Evolutionary conservation across 2,888 invertebrate genomes (phyloP).

Genomic region (Epicampocera succincta): DNA sequence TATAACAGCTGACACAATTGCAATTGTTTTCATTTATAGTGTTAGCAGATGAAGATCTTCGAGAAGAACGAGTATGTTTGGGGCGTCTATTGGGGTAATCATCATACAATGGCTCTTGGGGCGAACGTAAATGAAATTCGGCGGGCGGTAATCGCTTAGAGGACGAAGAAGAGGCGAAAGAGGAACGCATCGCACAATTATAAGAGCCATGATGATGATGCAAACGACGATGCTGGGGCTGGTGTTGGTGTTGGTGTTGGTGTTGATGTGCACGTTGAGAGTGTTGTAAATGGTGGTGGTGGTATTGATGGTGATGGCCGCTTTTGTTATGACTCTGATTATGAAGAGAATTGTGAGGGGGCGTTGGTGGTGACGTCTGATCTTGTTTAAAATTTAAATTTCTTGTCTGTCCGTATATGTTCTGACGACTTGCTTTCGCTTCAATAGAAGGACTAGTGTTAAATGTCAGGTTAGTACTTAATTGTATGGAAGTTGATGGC

Average conservation of each 20-base stretch:
- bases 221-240: constrained; percentile 51
- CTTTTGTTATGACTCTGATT: constrained; percentile 52
- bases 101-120: constrained; percentile 37
- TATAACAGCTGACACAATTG: constrained; percentile 80
- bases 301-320: constrained; percentile 64
- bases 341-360: constrained; percentile 61
- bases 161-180: constrained; percentile 26
- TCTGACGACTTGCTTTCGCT: constrained; percentile 40
- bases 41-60: constrained; percentile 40
- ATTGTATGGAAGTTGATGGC: constrained; percentile 67
- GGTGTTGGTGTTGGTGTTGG: constrained; percentile 25
- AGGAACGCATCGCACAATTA: constrained; percentile 36
- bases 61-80: constrained; percentile 28
- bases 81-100: constrained; percentile 1
- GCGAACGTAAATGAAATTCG: constrained; percentile 34
- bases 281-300: constrained; percentile 48
- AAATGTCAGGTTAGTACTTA: constrained; percentile 73
- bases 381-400: constrained; percentile 59
- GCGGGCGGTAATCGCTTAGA: constrained; percentile 15
- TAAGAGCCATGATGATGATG: constrained; percentile 42
- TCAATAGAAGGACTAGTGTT: constrained; percentile 51
- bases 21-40: constrained; percentile 70
- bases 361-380: constrained; percentile 45
- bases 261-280: constrained; percentile 17
- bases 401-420: constrained; percentile 66